Percentiles rank a stretch among this genome's conserved stretches.
Conservation (phyloP, 1,140 invertebrate genomes). For the Scaptodrosophila lebanonensis region DNA sequence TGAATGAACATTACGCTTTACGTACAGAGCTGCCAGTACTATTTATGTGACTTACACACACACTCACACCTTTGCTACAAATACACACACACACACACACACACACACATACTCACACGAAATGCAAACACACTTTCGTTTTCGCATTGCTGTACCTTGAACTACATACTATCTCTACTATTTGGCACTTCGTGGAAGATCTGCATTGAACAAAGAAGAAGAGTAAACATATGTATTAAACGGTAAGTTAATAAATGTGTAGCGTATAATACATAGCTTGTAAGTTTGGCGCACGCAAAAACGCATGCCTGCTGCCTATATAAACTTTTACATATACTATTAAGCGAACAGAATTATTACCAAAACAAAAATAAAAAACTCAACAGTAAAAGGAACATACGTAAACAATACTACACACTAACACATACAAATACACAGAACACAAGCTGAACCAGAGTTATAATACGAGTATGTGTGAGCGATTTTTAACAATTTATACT, state of each 20-base stretch:
- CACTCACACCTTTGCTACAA: background rate
- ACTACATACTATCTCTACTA: constrained; percentile 63
- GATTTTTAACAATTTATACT: constrained; percentile 66
- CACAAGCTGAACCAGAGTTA: constrained; percentile 46
- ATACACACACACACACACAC: constrained; percentile 9
- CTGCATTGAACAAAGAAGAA: constrained; percentile 39
- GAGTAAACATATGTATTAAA: constrained; percentile 55
- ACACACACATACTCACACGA: constrained; percentile 8
- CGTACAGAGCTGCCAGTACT: constrained; percentile 58
- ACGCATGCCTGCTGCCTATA: constrained; percentile 58
- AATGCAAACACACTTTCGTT: constrained; percentile 39
- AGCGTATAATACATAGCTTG: constrained; percentile 57
- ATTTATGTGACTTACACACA: constrained; percentile 39
- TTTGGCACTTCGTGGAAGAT: constrained; percentile 62
- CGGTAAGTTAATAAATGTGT: constrained; percentile 68
- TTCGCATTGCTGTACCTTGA: constrained; percentile 69
- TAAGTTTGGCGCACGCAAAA: constrained; percentile 46
- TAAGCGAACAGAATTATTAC: too few relatives aligned
- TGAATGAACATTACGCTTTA: constrained; percentile 66
- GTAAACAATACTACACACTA: constrained; percentile 36
- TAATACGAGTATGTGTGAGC: constrained; percentile 52
- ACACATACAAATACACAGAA: constrained; percentile 27
- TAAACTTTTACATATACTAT: constrained; percentile 55
- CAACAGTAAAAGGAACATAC: constrained; percentile 46
- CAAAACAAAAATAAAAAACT: constrained; percentile 54